Base-by-base conservation (phyloP, 2,797 vertebrate genomes). In the Rhynchonycteris naso region DNA sequence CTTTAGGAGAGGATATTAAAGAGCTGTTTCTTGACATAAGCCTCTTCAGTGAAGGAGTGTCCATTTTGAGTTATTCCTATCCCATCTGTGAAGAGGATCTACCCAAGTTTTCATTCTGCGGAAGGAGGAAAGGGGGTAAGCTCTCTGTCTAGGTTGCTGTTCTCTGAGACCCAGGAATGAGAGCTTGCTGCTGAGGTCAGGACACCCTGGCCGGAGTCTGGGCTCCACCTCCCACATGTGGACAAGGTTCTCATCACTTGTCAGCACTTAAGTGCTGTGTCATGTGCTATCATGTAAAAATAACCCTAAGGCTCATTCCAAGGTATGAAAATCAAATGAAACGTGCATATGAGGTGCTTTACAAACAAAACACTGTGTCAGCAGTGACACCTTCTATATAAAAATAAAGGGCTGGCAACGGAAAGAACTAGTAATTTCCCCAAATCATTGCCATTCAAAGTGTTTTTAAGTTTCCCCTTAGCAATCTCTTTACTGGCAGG, bases 41-140 rank as follows among this genome's bases (percentile, higher is more conserved):
- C 11, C 95, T 98, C 47, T 89, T 94, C 58, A 3, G 95, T 0
- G 97, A 97, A 14, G 97, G 98, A n/a, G 91, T 69, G 1, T 94
- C 92, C 0, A 0, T 98, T 63, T 66, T 98, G 33, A 86, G 85
- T 59, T 97, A 97, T 87, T 97, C 97, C 0, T 98, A 97, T 1
- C 78, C 93, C 0, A 2, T 99, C n/a, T 99, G 98, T 0, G 97
- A 96, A 26, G 95, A 26, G 0, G 97, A 97, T 26, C 47, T 91
- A 1, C 69, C 93, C 58, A 95, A 97, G 76, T 97, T 98, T 52
- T 94, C 97, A 61, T 98, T 98, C 97, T 99, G 98, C 14, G 98
- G 98, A 91, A 98, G 88, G 95, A 98, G 97, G 94, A 98, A 98
- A 98, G 98, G 98, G 98, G 98, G 98, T 98, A 98, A 98, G 97